Conservation (phyloP, 2,888 invertebrate genomes). For the Argyra leucocephala region DNA sequence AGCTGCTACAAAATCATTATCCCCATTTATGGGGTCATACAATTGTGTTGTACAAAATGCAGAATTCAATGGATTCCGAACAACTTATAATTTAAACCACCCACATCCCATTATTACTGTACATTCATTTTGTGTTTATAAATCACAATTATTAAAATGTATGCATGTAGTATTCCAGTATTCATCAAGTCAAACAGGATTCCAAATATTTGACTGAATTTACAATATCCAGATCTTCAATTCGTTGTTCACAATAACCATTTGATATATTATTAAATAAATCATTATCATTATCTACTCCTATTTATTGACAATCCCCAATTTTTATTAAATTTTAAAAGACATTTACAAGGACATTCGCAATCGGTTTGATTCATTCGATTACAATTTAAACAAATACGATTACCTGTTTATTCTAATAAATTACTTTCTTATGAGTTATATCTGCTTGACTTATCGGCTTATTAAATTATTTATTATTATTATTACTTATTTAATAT, state of each 20-base stretch:
- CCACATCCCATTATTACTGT: constrained; percentile 74
- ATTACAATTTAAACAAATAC: constrained; percentile 82
- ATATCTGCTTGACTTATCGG: no score
- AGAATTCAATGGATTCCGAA: constrained; percentile 57
- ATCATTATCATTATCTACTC: constrained; percentile 16
- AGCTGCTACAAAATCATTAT: constrained; percentile 35
- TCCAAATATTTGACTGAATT: constrained; percentile 41
- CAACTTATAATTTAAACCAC: constrained; percentile 77
- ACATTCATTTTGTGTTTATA: constrained; percentile 56
- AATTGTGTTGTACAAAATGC: constrained; percentile 75
- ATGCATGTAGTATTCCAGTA: no score
- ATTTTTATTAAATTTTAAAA: constrained; percentile 37
- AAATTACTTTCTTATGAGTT: no score
- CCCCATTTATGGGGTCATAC: constrained; percentile 64
- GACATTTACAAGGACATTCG: constrained; percentile 91
- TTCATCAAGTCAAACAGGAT: constrained; percentile 50
- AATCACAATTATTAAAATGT: constrained; percentile 59
- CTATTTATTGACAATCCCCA: neutral
- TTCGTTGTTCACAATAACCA: constrained; percentile 36
- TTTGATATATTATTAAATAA: constrained; percentile 30
- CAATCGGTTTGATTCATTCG: constrained; percentile 91
- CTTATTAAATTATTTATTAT: no score
- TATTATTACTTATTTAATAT: no score
- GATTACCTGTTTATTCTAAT: constrained; percentile 78
- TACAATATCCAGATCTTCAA: constrained; percentile 30